phyloP scores from a whole-genome alignment of 1,140 invertebrate species.

The Daktulosphaira vitifoliae region DNA sequence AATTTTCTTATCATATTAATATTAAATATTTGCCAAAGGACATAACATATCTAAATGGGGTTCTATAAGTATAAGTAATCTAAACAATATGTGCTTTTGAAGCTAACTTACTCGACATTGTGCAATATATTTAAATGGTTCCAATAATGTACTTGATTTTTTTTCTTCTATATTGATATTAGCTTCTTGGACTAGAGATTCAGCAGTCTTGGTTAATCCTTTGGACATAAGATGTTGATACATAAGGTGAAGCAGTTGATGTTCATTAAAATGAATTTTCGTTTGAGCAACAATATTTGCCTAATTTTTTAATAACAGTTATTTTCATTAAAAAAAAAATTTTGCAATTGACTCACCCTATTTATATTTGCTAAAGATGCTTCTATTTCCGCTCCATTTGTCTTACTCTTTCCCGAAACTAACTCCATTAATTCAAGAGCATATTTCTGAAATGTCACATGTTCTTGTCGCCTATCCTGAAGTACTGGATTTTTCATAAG shows the following conservation, averaged over 20 bases:
- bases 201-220: slow-evolving; percentile 64
- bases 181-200: slow-evolving; percentile 66
- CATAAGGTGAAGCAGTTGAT: slow-evolving; percentile 85
- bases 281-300: slow-evolving; percentile 94
- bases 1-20: no score
- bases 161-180: slow-evolving; percentile 46
- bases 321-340: no score
- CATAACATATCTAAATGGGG: no score
- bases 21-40: no score
- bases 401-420: slow-evolving; percentile 84
- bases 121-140: slow-evolving; percentile 50
- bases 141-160: slow-evolving; percentile 43
- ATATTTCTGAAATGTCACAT: slow-evolving; percentile 93
- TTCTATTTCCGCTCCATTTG: slow-evolving; percentile 67
- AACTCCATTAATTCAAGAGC: slow-evolving; percentile 82
- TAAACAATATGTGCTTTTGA: no score
- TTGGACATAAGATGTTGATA: slow-evolving; percentile 74
- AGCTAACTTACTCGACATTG: slow-evolving; percentile 37
- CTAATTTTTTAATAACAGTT: no score
- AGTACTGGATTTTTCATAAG: slow-evolving; percentile 93
- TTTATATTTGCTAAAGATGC: slow-evolving; percentile 77
- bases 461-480: slow-evolving; percentile 90
- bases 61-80: no score
- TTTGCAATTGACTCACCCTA: slow-evolving; percentile 47
- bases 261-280: slow-evolving; percentile 84